These are phyloP conservation scores for Halocynthia aurantium DNA, from an alignment of 23 tunicate species.

Conservation along the genomic window DNA sequence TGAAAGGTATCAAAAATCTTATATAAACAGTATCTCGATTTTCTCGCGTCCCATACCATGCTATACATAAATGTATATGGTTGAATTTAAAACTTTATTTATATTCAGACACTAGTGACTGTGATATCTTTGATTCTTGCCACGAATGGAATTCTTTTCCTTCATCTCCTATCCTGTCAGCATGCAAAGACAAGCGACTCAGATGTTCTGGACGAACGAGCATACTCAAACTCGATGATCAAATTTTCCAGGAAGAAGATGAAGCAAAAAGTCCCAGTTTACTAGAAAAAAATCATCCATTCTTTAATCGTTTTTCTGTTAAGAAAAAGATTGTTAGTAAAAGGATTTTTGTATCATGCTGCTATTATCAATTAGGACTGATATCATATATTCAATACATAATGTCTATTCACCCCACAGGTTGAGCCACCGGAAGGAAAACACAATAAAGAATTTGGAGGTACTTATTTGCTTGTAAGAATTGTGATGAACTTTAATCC, in stretches of 20 bases:
- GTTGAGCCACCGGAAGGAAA: not conserved
- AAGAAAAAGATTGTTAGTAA: no score
- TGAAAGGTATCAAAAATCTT: not conserved
- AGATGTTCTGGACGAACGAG: not conserved
- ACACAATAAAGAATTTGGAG: not conserved
- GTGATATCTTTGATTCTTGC: not conserved
- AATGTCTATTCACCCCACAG: no score
- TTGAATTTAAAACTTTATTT: not conserved
- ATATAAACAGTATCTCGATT: not conserved
- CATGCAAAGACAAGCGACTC: not conserved
- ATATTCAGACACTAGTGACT: not conserved
- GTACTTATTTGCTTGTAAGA: not conserved
- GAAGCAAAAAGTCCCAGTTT: no score
- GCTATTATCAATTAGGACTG: no score
- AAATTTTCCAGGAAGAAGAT: no score
- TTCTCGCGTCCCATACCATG: not conserved
- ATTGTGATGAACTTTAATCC: not conserved
- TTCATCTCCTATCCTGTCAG: slow-evolving; percentile 2
- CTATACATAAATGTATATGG: not conserved
- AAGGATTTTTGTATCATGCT: no score
- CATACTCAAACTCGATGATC: no score
- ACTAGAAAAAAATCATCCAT: not conserved
- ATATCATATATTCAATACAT: no score
- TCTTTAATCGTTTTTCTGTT: not conserved
- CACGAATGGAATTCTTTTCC: not conserved